A percentile compares a stretch with the other conserved stretches of the same genome.
phyloP scores from a whole-genome alignment of 2,888 invertebrate genomes.

The Macrophya alboannulata region DNA sequence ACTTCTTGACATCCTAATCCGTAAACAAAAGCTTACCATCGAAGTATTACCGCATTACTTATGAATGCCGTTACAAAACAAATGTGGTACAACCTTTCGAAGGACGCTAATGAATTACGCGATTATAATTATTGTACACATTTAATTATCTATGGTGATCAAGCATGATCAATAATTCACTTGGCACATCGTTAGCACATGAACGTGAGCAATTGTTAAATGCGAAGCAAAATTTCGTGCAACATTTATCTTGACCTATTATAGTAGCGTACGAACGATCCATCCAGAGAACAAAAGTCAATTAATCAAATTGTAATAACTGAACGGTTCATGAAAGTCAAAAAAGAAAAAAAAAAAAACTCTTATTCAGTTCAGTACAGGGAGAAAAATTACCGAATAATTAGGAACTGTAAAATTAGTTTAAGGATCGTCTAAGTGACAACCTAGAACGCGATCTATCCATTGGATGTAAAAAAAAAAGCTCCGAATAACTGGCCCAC shows the following conservation, averaged over 20 bases:
- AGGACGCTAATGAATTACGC: constrained; percentile 36
- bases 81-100: constrained; percentile 3
- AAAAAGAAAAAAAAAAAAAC: background rate
- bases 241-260: background rate
- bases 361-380: background rate
- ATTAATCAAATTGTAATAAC: constrained; percentile 31
- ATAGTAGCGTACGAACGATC: background rate
- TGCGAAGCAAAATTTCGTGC: background rate
- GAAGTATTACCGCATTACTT: background rate
- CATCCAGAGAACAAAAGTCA: background rate
- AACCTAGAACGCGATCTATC: background rate
- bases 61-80: background rate
- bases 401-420: background rate
- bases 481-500: constrained; percentile 14
- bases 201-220: background rate
- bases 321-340: background rate
- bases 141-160: constrained; percentile 28
- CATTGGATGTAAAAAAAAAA: constrained; percentile 19
- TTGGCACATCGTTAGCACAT: constrained; percentile 34
- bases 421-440: background rate
- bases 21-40: background rate
- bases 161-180: constrained; percentile 35
- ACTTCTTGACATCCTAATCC: constrained; percentile 26
- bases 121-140: constrained; percentile 32
- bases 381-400: background rate